Evolutionary conservation across 2,113 vertebrate species (phyloP).

Genomic region (Caretta caretta): DNA sequence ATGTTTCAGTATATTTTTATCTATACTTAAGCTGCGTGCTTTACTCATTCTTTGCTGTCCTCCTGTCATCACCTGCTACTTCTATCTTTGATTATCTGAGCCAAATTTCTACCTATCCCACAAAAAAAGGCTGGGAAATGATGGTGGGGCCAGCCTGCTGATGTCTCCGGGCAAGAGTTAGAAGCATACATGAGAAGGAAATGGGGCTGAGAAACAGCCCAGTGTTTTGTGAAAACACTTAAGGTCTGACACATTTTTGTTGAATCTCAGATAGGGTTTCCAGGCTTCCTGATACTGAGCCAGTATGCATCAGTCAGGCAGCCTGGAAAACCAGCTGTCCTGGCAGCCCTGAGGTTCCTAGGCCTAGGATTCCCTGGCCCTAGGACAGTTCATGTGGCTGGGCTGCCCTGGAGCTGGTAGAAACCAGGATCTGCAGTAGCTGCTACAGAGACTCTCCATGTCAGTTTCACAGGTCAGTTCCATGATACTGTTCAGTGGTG

Average conservation of each 20-base stretch:
- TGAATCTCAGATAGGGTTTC: background rate
- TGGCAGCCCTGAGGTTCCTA: background rate
- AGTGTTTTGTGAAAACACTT: background rate
- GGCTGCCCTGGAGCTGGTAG: background rate
- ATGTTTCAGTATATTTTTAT: background rate
- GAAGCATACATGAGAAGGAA: background rate
- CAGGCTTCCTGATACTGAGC: background rate
- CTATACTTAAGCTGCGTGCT: background rate
- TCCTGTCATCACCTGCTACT: slow-evolving; percentile 45
- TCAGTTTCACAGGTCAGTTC: background rate
- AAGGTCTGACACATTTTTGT: background rate
- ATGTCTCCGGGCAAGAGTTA: background rate
- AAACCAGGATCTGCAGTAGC: background rate
- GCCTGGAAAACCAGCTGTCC: background rate
- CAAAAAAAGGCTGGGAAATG: background rate
- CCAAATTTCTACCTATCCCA: slow-evolving; percentile 36
- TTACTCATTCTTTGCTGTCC: slow-evolving; percentile 6
- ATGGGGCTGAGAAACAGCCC: background rate
- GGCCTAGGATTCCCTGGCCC: too few species aligned
- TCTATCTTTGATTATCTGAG: slow-evolving; percentile 34
- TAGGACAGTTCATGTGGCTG: background rate
- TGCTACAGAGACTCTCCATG: background rate
- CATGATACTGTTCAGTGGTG: background rate
- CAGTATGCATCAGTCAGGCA: background rate
- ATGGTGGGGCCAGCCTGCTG: background rate